These are phyloP conservation scores for Phrynosoma blainvillii DNA, from an alignment of 2,113 vertebrate genomes.

Conservation along the genomic window DNA sequence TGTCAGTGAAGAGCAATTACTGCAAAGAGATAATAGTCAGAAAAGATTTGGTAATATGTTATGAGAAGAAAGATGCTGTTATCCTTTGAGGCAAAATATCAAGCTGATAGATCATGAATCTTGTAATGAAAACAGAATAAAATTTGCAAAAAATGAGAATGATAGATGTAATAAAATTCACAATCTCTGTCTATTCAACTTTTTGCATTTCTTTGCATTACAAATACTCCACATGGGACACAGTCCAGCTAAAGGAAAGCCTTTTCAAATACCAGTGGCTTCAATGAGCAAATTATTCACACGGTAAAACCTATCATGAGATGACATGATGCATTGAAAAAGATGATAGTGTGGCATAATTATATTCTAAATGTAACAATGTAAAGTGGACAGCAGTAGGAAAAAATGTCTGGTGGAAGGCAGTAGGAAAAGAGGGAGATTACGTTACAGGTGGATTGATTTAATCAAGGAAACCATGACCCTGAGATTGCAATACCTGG, in stretches of 20 bases:
- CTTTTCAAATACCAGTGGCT: neutral
- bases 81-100: neutral
- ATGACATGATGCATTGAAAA: no score
- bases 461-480: no score
- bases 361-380: no score
- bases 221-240: neutral
- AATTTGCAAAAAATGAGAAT: neutral
- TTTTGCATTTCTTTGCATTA: neutral
- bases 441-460: no score
- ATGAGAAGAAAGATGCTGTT: neutral
- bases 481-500: no score
- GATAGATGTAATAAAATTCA: neutral
- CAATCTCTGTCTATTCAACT: no score
- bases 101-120: neutral
- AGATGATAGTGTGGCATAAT: no score
- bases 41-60: no score
- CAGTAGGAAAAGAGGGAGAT: no score
- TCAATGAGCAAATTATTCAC: neutral
- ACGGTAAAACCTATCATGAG: neutral
- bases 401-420: no score
- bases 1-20: neutral
- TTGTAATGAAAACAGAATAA: neutral
- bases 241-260: neutral
- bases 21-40: neutral
- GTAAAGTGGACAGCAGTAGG: no score